These are phyloP conservation scores for Malurus splendens DNA, from an alignment of 2,797 vertebrate genomes.

Conservation along the genomic window DNA sequence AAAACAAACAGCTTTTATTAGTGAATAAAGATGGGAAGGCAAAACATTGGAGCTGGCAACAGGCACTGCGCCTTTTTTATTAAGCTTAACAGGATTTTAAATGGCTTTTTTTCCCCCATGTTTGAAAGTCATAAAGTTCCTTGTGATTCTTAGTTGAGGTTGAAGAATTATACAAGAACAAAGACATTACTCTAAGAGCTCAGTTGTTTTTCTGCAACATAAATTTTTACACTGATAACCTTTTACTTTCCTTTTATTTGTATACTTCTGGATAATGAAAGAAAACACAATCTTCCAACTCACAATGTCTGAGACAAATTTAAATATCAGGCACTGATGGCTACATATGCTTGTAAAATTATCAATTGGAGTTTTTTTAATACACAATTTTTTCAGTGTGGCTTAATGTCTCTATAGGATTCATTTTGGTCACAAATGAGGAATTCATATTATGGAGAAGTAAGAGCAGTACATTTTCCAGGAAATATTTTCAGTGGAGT, in stretches of 20 bases:
- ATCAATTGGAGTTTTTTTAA: background rate
- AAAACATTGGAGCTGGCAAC: background rate
- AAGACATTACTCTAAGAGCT: background rate
- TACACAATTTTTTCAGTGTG: background rate
- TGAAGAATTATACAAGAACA: background rate
- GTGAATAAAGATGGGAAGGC: background rate
- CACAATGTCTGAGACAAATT: background rate
- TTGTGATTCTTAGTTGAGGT: constrained; percentile 18
- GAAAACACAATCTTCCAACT: background rate
- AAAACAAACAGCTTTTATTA: constrained; percentile 27
- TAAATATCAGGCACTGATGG: background rate
- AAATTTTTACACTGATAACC: background rate
- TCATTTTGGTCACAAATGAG: background rate
- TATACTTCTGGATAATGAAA: background rate
- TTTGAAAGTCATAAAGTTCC: constrained; percentile 18
- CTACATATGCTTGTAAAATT: background rate
- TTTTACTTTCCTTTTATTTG: background rate
- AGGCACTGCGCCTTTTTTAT: background rate
- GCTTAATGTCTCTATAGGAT: background rate
- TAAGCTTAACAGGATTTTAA: background rate
- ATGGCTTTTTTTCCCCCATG: background rate
- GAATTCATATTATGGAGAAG: background rate
- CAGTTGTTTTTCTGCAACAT: background rate
- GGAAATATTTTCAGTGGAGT: background rate
- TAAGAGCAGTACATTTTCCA: background rate